Conservation (phyloP, 2,113 vertebrate genomes). For the Pachypanchax playfairii region DNA sequence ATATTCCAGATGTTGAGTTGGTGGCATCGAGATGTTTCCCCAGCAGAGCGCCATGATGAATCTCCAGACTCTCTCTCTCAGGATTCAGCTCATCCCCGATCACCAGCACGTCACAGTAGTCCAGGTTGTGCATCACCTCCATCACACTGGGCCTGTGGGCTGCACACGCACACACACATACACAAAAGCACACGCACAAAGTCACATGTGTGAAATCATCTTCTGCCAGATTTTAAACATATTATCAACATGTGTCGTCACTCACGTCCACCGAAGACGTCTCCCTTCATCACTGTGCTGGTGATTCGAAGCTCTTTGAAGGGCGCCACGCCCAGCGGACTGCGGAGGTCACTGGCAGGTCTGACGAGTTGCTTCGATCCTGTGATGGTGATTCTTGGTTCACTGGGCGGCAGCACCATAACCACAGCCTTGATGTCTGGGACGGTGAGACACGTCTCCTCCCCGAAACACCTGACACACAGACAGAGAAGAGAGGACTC, state of each 20-base stretch:
- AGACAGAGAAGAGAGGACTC: neutral
- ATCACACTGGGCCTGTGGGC: slow-evolving; percentile 80
- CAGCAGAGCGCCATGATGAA: slow-evolving; percentile 83
- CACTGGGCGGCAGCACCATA: slow-evolving; percentile 90
- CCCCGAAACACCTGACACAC: slow-evolving; percentile 90
- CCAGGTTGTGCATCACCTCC: slow-evolving; percentile 93
- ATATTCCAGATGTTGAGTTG: slow-evolving; percentile 95
- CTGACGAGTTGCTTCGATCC: slow-evolving; percentile 88
- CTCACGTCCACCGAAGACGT: slow-evolving; percentile 76
- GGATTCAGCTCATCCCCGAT: slow-evolving; percentile 88
- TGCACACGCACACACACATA: slow-evolving; percentile 52
- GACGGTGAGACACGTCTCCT: slow-evolving; percentile 92
- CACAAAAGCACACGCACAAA: too few relatives aligned
- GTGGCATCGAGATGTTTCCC: slow-evolving; percentile 93
- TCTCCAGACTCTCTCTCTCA: slow-evolving; percentile 87
- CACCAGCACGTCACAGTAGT: slow-evolving; percentile 95
- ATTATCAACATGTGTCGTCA: too few relatives aligned
- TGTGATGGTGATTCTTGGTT: slow-evolving; percentile 91
- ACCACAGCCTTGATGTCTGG: slow-evolving; percentile 90
- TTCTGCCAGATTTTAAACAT: too few relatives aligned
- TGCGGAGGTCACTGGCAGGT: slow-evolving; percentile 85
- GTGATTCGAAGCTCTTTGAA: slow-evolving; percentile 85
- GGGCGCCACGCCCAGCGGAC: slow-evolving; percentile 83
- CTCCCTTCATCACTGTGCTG: slow-evolving; percentile 81
- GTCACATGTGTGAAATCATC: too few relatives aligned